phyloP scores from a whole-genome alignment of 1,140 invertebrate species.

The Drosophila jambulina region DNA sequence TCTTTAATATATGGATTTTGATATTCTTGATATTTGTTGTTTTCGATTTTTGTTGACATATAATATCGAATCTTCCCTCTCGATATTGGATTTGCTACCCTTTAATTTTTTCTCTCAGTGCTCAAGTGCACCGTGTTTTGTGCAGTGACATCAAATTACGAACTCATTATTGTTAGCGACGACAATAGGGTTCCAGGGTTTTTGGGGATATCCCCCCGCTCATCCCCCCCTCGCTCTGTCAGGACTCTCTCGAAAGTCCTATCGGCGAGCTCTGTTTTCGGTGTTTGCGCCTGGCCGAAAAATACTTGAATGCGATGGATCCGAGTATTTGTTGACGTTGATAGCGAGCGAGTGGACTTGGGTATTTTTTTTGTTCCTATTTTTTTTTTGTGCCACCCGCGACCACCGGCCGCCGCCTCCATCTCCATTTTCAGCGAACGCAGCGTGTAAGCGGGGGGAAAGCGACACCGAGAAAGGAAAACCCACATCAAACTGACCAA shows the following conservation, averaged over 20 bases:
- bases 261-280: constrained; percentile 39
- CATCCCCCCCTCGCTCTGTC: background rate
- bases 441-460: constrained; percentile 52
- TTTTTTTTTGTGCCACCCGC: background rate
- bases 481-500: constrained; percentile 84
- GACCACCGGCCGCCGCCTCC: background rate
- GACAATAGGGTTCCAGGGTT: constrained; percentile 45
- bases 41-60: no score
- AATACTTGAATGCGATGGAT: constrained; percentile 58
- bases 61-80: no score
- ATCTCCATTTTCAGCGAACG: constrained; percentile 32
- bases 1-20: no score
- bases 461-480: constrained; percentile 69
- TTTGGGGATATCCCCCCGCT: background rate
- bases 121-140: constrained; percentile 57
- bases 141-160: constrained; percentile 81
- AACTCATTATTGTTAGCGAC: constrained; percentile 81
- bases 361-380: background rate
- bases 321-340: constrained; percentile 74
- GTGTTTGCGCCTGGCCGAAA: constrained; percentile 65
- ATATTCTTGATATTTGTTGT: no score
- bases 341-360: constrained; percentile 41
- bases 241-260: background rate
- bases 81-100: background rate
- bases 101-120: constrained; percentile 3